Evolutionary conservation across 2,888 invertebrate species (phyloP), one percentile per base, ranked within the genome.

Genomic region (Drosophila setosimentum): DNA sequence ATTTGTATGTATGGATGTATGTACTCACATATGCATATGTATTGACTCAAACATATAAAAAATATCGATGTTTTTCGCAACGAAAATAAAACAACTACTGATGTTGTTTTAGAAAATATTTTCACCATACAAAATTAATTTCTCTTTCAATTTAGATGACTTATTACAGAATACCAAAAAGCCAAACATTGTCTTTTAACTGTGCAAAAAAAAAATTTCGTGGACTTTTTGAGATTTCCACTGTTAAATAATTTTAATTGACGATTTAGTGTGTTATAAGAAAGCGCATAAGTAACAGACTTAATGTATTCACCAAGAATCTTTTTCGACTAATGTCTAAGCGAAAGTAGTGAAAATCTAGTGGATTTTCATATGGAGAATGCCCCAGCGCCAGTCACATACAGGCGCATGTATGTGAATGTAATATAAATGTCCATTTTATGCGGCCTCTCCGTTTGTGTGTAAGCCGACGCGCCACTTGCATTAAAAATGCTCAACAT

Each of bases 401-500:
- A 30, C n/a, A 30, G 29, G 30, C 10, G 29, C 54, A 54, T 54
- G 42, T 58, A 45, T 73, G 78, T 50, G 33, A 24, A 49, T 27
- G 42, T 71, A 80, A 80, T 80, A 78, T 76, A 65, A 71, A 76
- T 78, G 76, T 80, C 76, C 71, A 80, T 78, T 78, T 77, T 64
- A 76, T 80, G 63, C 61, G 76, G 71, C 57, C 71, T 49, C 61
- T 67, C 42, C 45, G 80, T 50, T 68, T 73, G 68, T 64, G 63
- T 73, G 67, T 73, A 63, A 53, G 64, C 48, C 61, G 67, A 54
- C 60, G 77, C 73, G 78, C 45, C 78, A 64, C 61, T 76, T 79
- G 73, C 69, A 80, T 83, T 80, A 83, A 76, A 82, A 80, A 83
- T 80, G 73, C 76, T 79, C 62, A 68, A 79, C 80, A 73, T 76